Base-by-base conservation (phyloP, 2,888 invertebrate species). In the Cheilosia grossa region DNA sequence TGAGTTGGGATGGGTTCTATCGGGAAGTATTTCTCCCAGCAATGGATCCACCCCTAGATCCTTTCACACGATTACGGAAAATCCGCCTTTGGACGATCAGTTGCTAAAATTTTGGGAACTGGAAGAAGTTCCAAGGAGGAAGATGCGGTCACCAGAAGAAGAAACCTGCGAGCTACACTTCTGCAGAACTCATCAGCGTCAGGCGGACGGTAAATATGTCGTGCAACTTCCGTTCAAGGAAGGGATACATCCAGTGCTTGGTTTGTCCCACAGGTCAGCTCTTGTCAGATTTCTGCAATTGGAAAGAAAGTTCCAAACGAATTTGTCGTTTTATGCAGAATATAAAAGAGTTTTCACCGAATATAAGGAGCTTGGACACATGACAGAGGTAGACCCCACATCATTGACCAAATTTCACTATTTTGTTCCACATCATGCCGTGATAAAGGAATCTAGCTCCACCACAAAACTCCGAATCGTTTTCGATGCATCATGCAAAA, bases 151-250 rank as follows among this genome's bases (percentile, higher is more conserved):
- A 3, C 0, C 15, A 5, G 47, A 73, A 21, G 63, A 63, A 24
- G 33, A 37, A 13, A 6, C 42, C 2, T 63, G 63, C 7, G 53
- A 73, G 19, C 37, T 4, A 6, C 73, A 54, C 4, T 73, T 73
- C 24, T 33, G 63, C 24, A 63, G 61, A 53, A 24, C 51, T 5
- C 61, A 61, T 5, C 70, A 61, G 15, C 53, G 44, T 6, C 47
- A 56, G 13, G 13, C 4, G 4, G 49, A 37, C 6, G 27, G 27
- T 0, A 27, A 27, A 27, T 27, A 5, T 27, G 27, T 27, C 5
- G 27, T 27, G 5, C 27, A 27, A 27, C 27, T 27, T 27, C 27
- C 27, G 6, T 27, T 27, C 6, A 27, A 27, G 27, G 27, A 27
- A 2, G 27, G 27, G 6, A 27, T 5, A 27, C 30, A 2, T 2